Conservation (phyloP, 2,113 vertebrate species). For the Plotosus lineatus region DNA sequence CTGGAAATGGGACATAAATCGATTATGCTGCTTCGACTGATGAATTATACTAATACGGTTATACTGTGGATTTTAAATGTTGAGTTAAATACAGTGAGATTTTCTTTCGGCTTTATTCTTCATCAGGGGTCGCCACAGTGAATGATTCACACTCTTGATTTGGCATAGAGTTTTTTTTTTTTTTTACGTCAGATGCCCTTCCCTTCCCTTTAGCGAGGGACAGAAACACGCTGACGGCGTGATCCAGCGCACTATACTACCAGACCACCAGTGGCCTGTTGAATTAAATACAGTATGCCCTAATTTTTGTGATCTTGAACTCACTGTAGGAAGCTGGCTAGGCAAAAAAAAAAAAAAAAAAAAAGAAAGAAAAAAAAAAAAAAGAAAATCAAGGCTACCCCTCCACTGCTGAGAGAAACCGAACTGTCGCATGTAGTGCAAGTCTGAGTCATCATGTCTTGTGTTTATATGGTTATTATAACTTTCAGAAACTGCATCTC, state of each 20-base stretch:
- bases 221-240: no score
- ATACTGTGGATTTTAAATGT: background rate
- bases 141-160: no score
- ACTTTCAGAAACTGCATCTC: constrained; percentile 10
- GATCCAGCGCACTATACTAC: no score
- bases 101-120: no score
- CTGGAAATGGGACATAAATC: background rate
- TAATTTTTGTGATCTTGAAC: background rate
- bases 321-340: background rate
- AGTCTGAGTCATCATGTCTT: constrained; percentile 33
- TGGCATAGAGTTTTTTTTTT: no score
- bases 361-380: no score
- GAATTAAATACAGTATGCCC: no score
- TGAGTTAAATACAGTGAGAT: background rate
- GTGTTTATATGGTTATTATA: constrained; percentile 22
- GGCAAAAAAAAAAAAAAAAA: no score
- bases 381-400: background rate
- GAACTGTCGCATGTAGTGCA: background rate
- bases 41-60: background rate
- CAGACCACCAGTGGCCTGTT: no score
- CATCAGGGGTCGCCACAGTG: no score
- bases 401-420: background rate
- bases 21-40: background rate
- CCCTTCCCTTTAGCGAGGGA: no score
- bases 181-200: no score